Percentiles rank a stretch among this genome's conserved stretches.
Evolutionary conservation across 2,113 vertebrate genomes (phyloP).

Genomic region (Tychaedon coryphoeus): DNA sequence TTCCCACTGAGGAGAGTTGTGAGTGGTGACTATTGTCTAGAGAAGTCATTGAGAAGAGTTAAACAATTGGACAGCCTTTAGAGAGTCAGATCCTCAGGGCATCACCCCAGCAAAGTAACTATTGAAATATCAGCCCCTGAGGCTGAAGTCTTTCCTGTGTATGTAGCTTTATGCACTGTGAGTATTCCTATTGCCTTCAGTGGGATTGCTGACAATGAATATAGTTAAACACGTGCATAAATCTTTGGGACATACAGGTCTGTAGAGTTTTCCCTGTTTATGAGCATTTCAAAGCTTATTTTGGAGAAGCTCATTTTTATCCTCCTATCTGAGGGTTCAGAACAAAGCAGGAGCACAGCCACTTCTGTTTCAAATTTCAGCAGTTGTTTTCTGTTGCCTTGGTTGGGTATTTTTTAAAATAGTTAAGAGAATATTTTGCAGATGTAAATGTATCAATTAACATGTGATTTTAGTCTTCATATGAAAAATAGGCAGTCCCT

Average conservation of each 20-base stretch:
- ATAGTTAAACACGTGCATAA: not conserved
- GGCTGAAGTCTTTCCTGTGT: not conserved
- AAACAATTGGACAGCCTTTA: not conserved
- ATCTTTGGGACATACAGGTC: not conserved
- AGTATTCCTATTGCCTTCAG: not conserved
- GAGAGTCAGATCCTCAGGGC: not conserved
- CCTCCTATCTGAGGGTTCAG: not conserved
- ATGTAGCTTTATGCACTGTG: not conserved
- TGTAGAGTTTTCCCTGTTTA: not conserved
- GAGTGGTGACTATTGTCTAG: not conserved
- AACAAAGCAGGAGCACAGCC: not conserved
- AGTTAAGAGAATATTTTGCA: not conserved
- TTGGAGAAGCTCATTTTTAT: not conserved
- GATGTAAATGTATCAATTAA: not conserved
- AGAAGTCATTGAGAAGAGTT: not conserved
- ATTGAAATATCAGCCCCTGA: not conserved
- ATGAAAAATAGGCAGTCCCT: not conserved
- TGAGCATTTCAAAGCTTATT: not conserved
- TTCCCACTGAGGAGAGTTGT: not conserved
- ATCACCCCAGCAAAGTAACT: not conserved
- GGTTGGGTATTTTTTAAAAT: not conserved
- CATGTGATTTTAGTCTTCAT: not conserved
- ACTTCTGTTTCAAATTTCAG: not conserved
- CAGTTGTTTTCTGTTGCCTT: not conserved
- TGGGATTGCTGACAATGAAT: not conserved